Evolutionary conservation across 2,797 vertebrate species (phyloP).

Genomic region (Liasis olivaceus): DNA sequence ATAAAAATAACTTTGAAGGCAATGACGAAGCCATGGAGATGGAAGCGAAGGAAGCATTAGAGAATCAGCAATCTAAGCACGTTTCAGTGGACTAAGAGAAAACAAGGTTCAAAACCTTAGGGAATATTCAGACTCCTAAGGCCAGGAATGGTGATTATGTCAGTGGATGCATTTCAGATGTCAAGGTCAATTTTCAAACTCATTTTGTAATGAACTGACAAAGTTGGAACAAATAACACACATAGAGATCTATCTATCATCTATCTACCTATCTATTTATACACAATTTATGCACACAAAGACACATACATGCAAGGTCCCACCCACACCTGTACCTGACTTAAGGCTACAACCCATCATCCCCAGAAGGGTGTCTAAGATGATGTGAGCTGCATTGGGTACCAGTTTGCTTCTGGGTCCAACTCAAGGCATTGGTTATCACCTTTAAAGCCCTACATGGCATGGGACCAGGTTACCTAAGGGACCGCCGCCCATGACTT

Average conservation of each 20-base stretch:
- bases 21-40: background rate
- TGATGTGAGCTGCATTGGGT: no score
- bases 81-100: background rate
- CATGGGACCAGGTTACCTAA: no score
- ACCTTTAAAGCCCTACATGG: no score
- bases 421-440: no score
- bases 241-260: background rate
- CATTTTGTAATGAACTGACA: background rate
- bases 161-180: background rate
- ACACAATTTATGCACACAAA: background rate
- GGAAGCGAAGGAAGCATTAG: background rate
- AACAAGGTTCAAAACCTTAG: background rate
- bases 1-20: background rate
- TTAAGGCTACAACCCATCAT: background rate
- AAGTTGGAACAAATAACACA: background rate
- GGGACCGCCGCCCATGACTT: no score
- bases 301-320: background rate
- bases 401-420: no score
- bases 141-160: background rate
- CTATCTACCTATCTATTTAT: background rate
- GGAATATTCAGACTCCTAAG: background rate
- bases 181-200: background rate
- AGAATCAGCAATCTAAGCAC: background rate
- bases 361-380: background rate
- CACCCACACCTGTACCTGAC: background rate